Evolutionary conservation across 2,797 vertebrate genomes (phyloP), one percentile per base, ranked within the genome.

Genomic region (Cynodonichthys magdalenae): DNA sequence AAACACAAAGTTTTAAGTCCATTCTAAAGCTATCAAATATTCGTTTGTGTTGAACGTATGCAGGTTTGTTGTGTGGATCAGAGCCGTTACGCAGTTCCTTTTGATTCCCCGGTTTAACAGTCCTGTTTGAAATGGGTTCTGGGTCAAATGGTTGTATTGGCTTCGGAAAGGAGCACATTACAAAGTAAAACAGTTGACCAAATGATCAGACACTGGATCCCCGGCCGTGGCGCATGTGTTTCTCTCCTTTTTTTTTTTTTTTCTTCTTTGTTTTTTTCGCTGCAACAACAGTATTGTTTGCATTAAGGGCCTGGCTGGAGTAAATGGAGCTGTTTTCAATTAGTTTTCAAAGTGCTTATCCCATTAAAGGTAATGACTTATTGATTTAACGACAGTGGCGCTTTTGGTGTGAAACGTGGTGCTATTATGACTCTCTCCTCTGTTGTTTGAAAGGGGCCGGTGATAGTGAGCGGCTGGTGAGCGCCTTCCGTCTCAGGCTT

Each of bases 301-400:
- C 95, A 94, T 95, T 94, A 95, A 93, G 92, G 92, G 92, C 87
- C 67, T 91, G 89, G 92, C 88, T 84, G 93, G 92, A 94, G 95
- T 95, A 95, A 96, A 96, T 96, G 96, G 95, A 96, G 96, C 96
- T 94, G 95, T 95, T 97, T 96, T 96, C 96, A 96, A 96, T 97
- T 97, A 97, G 95, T 96, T 97, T 95, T 95, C 94, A 94, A 95
- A 97, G 95, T 96, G 95, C 95, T 97, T 96, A 97, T 97, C 95
- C 97, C 96, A 97, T 97, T 98, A 96, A 96, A 97, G 96, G 95
- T 95, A 96, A 96, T 96, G 96, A 97, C 96, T 96, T 98, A 97
- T 97, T 96, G 96, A 97, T 97, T 95, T 95, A 94, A 95, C 94
- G 95, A 96, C 96, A 96, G 93, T 92, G 93, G 92, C 91, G 94